Base-by-base conservation (phyloP, 1,140 invertebrate genomes). In the Scylla paramamosain region DNA sequence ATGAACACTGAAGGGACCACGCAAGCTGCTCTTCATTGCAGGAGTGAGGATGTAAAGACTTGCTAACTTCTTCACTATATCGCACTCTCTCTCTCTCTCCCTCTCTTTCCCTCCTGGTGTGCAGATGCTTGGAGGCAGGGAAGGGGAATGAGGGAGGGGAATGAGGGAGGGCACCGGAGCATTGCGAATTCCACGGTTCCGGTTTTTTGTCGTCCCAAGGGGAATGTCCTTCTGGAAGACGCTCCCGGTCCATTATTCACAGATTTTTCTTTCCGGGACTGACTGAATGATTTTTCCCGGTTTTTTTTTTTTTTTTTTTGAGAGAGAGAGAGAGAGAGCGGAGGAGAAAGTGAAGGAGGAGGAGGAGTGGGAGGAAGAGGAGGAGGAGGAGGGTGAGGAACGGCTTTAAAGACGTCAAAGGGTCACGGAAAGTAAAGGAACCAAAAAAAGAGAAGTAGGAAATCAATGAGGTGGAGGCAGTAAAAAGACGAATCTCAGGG, bases 171-270 rank as follows among this genome's bases (percentile, higher is more conserved):
- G 10, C 67, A 77, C 7, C 25, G n/a, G 67, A 25, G 67, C 67
- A 77, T 77, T 77, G 67, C 67, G 20, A n/a, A 77, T 77, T 77
- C 67, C 52, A 59, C 16, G 52, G 3, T 77, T 77, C 67, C 67
- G 67, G 4, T 77, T 77, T 77, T 77, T 77, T n/a, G 6, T 77
- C 67, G 0, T 77, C 67, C 20, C n/a, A 25, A n/a, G 67, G 67
- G 67, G 67, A 77, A 77, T 77, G 67, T 77, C 67, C 67, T 77
- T n/a, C 67, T 77, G 67, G 67, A 77, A 77, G 67, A 77, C 67
- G 20, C 52, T 59, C 52, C 52, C 20, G 52, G 52, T 77, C 67
- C 67, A 77, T 77, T 77, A 77, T 77, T 77, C 67, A 77, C 67
- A 77, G 67, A 77, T 25, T 77, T 77, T 77, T 77, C 67, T 77